phyloP scores from a whole-genome alignment of 2,113 vertebrate genomes.

The Chrysemys picta region DNA sequence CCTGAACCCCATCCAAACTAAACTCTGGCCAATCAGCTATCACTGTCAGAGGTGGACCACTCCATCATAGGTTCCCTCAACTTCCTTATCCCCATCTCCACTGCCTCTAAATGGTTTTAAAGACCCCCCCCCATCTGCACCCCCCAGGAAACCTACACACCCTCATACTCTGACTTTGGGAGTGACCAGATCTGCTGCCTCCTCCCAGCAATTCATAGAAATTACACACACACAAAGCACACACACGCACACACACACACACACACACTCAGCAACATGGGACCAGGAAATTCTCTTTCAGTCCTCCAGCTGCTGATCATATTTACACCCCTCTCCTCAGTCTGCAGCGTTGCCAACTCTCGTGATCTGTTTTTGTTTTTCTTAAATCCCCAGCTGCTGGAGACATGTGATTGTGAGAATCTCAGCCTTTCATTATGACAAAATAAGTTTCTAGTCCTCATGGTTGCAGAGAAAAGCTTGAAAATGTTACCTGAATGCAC shows the following conservation, averaged over 20 bases:
- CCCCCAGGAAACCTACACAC: too few relatives aligned
- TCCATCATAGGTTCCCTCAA: not conserved
- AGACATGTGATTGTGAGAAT: not conserved
- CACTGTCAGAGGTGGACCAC: not conserved
- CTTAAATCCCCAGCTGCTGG: not conserved
- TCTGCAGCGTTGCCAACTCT: fast-evolving
- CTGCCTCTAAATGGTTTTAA: not conserved
- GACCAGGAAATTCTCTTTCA: not conserved
- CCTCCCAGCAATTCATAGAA: too few relatives aligned
- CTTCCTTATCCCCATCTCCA: not conserved
- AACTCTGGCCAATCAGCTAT: not conserved
- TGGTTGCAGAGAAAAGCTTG: not conserved
- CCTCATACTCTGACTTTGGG: too few relatives aligned
- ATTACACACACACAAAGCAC: too few relatives aligned
- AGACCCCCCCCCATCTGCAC: too few relatives aligned
- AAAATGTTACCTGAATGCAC: not conserved
- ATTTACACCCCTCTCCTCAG: fast-evolving
- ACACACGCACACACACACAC: too few relatives aligned
- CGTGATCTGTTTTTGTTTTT: not conserved
- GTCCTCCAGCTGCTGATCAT: fast-evolving
- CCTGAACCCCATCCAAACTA: not conserved
- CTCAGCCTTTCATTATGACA: not conserved
- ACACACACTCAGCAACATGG: too few relatives aligned
- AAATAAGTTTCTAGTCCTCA: fast-evolving
- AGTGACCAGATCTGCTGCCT: too few relatives aligned